A percentile compares a stretch with the other conserved stretches of the same genome.
Conservation (phyloP, 1,140 invertebrate species). For the Scylla paramamosain region DNA sequence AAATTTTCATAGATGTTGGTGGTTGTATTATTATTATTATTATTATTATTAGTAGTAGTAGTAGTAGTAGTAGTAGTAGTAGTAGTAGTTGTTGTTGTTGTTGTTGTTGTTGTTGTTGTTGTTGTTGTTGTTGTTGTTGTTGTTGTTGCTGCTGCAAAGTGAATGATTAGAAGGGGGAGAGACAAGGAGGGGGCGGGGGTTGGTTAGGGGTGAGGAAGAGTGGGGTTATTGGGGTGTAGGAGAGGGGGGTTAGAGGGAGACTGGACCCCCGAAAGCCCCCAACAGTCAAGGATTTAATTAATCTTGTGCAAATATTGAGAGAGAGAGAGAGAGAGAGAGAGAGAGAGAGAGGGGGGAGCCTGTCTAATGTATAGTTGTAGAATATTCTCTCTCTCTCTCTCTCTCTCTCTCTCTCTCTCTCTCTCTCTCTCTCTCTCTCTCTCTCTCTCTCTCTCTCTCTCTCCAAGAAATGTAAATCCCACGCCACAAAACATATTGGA, state of each 20-base stretch:
- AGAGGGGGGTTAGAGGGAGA: neutral
- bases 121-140: neutral
- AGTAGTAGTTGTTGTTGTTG: neutral
- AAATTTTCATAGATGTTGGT: too few relatives aligned
- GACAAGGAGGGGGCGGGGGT: too few relatives aligned
- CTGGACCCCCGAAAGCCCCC: neutral
- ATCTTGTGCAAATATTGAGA: slow-evolving; percentile 23
- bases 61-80: slow-evolving; percentile 2
- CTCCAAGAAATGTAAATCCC: neutral
- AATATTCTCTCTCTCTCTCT: neutral
- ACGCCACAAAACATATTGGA: neutral
- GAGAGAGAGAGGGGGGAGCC: neutral
- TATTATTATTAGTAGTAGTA: neutral
- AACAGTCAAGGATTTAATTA: slow-evolving; percentile 4
- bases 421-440: slow-evolving; percentile 20
- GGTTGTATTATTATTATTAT: too few relatives aligned
- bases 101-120: slow-evolving; percentile 3
- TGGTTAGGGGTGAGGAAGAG: too few relatives aligned
- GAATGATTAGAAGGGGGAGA: neutral
- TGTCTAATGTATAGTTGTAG: neutral
- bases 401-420: slow-evolving; percentile 20
- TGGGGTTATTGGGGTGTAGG: neutral
- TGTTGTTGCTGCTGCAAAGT: neutral
- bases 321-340: slow-evolving; percentile 20
- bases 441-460: slow-evolving; percentile 20